Percentiles rank a stretch among this genome's conserved stretches.
Conservation (phyloP, 1,140 invertebrate genomes). For the Neodiprion virginianus region DNA sequence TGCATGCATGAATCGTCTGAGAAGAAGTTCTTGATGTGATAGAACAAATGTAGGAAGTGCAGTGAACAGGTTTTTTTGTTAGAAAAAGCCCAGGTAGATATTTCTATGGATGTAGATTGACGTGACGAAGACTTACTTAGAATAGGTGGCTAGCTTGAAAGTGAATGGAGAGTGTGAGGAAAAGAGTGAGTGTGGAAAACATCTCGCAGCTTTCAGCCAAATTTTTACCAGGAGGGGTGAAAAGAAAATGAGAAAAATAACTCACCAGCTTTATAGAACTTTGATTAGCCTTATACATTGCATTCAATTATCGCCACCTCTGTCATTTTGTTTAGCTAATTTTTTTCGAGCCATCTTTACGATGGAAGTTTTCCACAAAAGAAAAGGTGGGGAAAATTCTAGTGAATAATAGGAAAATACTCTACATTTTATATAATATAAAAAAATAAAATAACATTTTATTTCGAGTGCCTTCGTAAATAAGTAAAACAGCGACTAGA, state of each 20-base stretch:
- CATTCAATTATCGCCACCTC: background rate
- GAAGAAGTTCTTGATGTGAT: conserved; percentile 31
- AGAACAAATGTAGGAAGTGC: background rate
- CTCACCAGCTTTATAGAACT: background rate
- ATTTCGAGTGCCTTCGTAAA: too few relatives aligned
- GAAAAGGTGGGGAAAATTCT: too few relatives aligned
- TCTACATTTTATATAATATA: too few relatives aligned
- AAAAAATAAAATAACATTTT: too few relatives aligned
- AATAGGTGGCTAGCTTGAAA: too few relatives aligned
- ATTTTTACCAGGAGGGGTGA: background rate
- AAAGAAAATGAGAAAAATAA: background rate
- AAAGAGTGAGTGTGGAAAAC: too few relatives aligned
- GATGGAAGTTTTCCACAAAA: too few relatives aligned
- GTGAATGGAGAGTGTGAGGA: too few relatives aligned
- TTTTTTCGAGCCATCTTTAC: background rate
- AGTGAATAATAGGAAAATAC: too few relatives aligned
- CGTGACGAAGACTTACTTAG: background rate
- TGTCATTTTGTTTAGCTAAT: background rate
- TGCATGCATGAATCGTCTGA: conserved; percentile 26
- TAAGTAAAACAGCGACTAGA: too few relatives aligned
- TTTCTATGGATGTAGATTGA: background rate
- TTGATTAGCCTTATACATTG: background rate
- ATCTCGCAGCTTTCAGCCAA: too few relatives aligned
- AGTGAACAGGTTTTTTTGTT: background rate
- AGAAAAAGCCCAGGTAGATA: background rate